Evolutionary conservation across 2,888 invertebrate genomes (phyloP).

Genomic region (Drosophila melanosoma): DNA sequence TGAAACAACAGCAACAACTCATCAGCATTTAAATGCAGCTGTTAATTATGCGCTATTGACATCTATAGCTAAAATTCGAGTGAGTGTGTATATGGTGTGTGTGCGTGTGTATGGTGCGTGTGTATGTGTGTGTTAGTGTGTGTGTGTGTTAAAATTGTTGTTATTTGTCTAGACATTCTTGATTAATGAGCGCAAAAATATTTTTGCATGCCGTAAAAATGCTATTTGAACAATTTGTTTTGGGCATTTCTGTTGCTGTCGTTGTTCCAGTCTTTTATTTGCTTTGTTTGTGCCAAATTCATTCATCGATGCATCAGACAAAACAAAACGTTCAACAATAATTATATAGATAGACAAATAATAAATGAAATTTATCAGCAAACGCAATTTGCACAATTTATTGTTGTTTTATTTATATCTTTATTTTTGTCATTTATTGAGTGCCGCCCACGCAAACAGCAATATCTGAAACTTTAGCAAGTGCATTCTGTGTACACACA

Average conservation of each 20-base stretch:
- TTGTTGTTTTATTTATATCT: not conserved
- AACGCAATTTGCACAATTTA: slow-evolving; percentile 7
- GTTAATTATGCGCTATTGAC: slow-evolving; percentile 47
- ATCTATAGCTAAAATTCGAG: slow-evolving; percentile 28
- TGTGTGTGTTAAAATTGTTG: slow-evolving; percentile 36
- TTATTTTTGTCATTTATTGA: not conserved
- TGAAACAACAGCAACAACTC: slow-evolving; percentile 26
- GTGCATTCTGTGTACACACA: slow-evolving; percentile 46
- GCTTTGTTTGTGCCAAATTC: slow-evolving; percentile 43
- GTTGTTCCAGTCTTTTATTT: slow-evolving; percentile 44
- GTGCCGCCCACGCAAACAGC: slow-evolving; percentile 6
- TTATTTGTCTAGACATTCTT: slow-evolving; percentile 70
- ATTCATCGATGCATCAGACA: slow-evolving; percentile 62
- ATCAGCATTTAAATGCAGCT: slow-evolving; percentile 42
- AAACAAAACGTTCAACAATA: slow-evolving; percentile 49
- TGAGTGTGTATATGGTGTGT: not conserved
- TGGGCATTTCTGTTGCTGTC: slow-evolving; percentile 18
- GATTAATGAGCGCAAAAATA: slow-evolving; percentile 59
- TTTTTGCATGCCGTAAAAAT: slow-evolving; percentile 12
- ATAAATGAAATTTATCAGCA: slow-evolving; percentile 1
- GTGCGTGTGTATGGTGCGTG: slow-evolving; percentile 7
- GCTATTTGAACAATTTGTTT: slow-evolving; percentile 39
- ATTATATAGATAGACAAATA: slow-evolving; percentile 4
- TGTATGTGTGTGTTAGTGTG: slow-evolving; percentile 11
- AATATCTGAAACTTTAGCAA: slow-evolving; percentile 27